These are phyloP conservation scores for Terrapene triunguis DNA, from an alignment of 2,113 vertebrate species.

Conservation along the genomic window DNA sequence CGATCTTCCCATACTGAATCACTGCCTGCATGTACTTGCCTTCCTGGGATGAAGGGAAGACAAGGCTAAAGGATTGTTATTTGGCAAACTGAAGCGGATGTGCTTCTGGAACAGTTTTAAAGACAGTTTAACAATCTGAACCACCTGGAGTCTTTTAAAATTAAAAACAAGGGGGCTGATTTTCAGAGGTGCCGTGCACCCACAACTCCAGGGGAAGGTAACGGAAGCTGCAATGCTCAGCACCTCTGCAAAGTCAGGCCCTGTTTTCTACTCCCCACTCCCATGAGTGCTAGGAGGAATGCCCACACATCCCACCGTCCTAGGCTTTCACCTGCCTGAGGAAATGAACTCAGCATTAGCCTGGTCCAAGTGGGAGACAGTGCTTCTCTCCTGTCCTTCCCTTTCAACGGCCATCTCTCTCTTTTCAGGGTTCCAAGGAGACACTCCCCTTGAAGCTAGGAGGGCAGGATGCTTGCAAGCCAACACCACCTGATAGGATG, in stretches of 20 bases:
- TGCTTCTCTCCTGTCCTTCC: neutral
- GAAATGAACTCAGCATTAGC: neutral
- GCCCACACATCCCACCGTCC: neutral
- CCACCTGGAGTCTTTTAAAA: rapidly evolving
- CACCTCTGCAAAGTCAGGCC: neutral
- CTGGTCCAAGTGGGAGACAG: neutral
- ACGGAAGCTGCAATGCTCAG: neutral
- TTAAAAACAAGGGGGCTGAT: neutral
- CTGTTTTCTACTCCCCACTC: neutral
- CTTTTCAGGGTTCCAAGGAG: neutral
- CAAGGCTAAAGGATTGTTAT: neutral
- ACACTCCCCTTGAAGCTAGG: neutral
- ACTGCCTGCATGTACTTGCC: slow-evolving; percentile 90
- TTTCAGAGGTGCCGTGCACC: neutral
- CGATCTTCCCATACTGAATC: slow-evolving; percentile 93
- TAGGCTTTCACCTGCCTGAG: neutral
- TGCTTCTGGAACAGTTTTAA: neutral
- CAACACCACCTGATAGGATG: neutral
- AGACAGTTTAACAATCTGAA: neutral
- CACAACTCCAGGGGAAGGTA: rapidly evolving
- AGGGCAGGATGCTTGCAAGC: neutral
- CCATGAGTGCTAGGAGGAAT: neutral
- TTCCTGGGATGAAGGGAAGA: slow-evolving; percentile 76
- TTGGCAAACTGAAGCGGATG: neutral
- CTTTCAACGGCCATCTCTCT: neutral